These are phyloP conservation scores for Furcifer pardalis DNA, from an alignment of 2,797 vertebrate species.

Conservation along the genomic window DNA sequence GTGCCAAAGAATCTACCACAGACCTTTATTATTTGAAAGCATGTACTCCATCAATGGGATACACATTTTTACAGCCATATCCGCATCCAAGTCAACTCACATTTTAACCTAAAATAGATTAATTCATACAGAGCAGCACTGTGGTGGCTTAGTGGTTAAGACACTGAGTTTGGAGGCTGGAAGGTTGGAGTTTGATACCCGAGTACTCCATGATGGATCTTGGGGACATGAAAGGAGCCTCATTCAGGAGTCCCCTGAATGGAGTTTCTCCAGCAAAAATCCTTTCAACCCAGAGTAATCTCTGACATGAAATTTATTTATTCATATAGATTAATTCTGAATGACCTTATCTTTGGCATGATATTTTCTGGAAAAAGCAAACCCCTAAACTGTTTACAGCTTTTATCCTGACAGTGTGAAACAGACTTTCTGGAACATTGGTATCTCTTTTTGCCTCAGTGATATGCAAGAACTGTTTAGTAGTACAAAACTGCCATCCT, in stretches of 20 bases:
- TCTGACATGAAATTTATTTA: no score
- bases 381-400: not conserved
- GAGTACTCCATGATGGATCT: no score
- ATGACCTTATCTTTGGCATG: not conserved
- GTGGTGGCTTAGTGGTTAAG: no score
- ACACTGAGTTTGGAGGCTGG: no score
- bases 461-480: slow-evolving; percentile 18
- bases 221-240: no score
- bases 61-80: not conserved
- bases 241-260: no score
- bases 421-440: not conserved
- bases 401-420: slow-evolving; percentile 8
- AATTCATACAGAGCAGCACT: not conserved
- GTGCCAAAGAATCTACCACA: no score
- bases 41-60: not conserved
- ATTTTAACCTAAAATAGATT: not conserved
- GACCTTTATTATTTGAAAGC: not conserved
- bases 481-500: not conserved
- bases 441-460: not conserved
- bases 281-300: no score
- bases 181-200: no score
- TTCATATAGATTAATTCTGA: not conserved
- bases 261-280: no score
- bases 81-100: not conserved
- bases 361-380: not conserved